phyloP scores from a whole-genome alignment of 2,797 vertebrate species.

The Ammospiza maritima region DNA sequence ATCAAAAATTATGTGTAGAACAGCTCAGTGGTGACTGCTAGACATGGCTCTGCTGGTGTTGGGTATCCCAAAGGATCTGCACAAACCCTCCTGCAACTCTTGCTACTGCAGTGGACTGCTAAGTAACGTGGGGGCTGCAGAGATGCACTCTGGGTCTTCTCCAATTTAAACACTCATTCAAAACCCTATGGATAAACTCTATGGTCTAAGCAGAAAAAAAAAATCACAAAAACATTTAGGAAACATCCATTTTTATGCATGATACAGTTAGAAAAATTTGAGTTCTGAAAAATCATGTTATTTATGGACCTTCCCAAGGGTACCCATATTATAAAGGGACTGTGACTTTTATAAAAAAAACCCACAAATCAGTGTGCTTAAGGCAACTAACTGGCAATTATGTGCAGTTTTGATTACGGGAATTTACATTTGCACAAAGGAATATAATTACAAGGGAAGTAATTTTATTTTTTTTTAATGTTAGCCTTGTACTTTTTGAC shows the following conservation, averaged over 20 bases:
- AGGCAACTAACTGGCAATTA: conserved; percentile 57
- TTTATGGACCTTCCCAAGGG: conserved; percentile 44
- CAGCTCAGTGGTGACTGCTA: neutral
- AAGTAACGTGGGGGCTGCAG: neutral
- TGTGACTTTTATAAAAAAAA: conserved; percentile 22
- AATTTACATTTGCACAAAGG: conserved; percentile 54
- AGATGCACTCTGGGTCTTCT: neutral
- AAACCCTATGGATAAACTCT: neutral
- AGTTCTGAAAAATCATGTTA: conserved; percentile 6
- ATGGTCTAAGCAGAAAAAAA: neutral
- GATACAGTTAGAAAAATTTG: neutral
- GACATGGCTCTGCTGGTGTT: neutral
- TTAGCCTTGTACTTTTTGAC: conserved; percentile 44
- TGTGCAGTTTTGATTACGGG: conserved; percentile 55
- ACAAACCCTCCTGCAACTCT: neutral
- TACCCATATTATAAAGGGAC: conserved; percentile 24
- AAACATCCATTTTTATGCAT: neutral
- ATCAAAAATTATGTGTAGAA: neutral
- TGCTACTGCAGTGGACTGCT: neutral
- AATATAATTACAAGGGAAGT: conserved; percentile 48
- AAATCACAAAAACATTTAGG: neutral
- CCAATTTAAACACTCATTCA: neutral
- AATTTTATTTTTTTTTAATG: neutral
- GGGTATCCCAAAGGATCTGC: neutral
- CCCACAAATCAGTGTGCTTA: conserved; percentile 42